Evolutionary conservation across 2,888 invertebrate genomes (phyloP), one percentile per base, ranked within the genome.

Genomic region (Apamea crenata): DNA sequence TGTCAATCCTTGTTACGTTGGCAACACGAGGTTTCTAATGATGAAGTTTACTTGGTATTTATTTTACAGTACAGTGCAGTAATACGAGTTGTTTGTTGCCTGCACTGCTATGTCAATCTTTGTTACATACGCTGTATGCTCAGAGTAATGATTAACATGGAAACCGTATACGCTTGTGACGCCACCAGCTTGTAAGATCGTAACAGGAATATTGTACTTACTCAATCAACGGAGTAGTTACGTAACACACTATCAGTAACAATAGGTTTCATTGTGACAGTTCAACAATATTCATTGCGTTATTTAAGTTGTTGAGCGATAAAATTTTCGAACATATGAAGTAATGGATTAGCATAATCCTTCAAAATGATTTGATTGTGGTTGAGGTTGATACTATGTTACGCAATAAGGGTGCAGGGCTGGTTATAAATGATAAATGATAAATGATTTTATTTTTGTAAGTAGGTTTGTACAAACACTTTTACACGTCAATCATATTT

Each of bases 1-100:
- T 82, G 87, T 86, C 84, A 84, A 84, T 86, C 83, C 75, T 83
- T 83, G 78, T 83, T 66, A 82, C 56, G 68, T 83, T 83, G 78
- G 78, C 36, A 83, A 77, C 77, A 77, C 53, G 61, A 76, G 82
- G 61, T 56, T 74, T 83, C 80, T 83, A 80, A 80, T 83, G 83
- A 77, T 77, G 77, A 71, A 83, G 71, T 78, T 83, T 84, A 77
- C 68, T 61, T 68, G 67, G 16, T 83, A 61, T 80, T 83, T 80
- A 67, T 61, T 83, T 16, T 66, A 56, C 56, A 76, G 40, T 25
- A 21, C 67, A 53, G n/a, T 53, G 66, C n/a, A 66, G 29, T 75
- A 50, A 66, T 73, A 82, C 16, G 40, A 47, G 47, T 36, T 66
- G 66, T 74, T 73, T 50, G 65, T 65, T 74, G 67, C n/a, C 47